phyloP scores from a whole-genome alignment of 2,113 vertebrate species.

The Seriola aureovittata region DNA sequence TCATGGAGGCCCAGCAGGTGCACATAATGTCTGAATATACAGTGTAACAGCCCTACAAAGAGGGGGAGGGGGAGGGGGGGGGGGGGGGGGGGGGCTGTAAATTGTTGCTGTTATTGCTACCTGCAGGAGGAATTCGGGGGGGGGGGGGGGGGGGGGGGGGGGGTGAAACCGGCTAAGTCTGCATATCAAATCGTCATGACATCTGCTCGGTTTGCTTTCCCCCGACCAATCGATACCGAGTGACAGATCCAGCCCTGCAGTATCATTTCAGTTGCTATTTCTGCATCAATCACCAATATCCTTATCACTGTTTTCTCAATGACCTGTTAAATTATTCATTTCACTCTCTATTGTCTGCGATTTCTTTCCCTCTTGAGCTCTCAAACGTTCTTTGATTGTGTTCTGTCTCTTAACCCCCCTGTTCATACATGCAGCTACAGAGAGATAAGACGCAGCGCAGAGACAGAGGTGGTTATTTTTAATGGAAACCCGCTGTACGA shows the following conservation, averaged over 20 bases:
- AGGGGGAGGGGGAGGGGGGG: neutral
- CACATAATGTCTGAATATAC: slow-evolving; percentile 15
- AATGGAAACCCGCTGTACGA: neutral
- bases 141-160: neutral
- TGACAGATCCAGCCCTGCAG: neutral
- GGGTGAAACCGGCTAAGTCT: neutral
- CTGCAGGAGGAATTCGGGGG: neutral
- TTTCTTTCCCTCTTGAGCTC: no score
- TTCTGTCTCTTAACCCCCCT: neutral
- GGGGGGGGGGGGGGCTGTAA: neutral
- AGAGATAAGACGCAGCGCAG: neutral
- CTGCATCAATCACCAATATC: neutral
- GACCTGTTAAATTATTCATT: no score
- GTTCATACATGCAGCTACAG: neutral
- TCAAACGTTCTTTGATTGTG: neutral
- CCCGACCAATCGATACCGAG: neutral
- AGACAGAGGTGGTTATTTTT: neutral
- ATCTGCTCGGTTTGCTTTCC: neutral
- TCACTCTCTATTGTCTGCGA: no score
- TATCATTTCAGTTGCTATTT: neutral
- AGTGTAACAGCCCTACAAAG: neutral
- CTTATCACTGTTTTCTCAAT: no score
- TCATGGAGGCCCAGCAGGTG: neutral
- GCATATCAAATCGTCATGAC: neutral
- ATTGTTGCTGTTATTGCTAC: neutral